phyloP scores from a whole-genome alignment of 1,140 invertebrate genomes.

The Monochamus saltuarius region DNA sequence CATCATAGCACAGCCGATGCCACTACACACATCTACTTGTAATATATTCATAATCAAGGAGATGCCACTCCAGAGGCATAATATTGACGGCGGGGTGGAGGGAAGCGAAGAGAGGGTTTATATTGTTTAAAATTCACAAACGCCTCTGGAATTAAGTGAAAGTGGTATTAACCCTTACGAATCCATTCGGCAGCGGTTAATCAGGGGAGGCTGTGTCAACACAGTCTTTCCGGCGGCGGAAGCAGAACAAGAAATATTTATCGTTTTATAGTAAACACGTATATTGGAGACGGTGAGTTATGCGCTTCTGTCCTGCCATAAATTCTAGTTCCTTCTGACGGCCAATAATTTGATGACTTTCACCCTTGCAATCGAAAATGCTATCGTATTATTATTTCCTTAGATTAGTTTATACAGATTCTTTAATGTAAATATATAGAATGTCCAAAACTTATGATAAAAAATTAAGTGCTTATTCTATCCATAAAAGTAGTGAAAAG shows the following conservation, averaged over 20 bases:
- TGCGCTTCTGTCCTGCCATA: too few relatives aligned
- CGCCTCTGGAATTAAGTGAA: constrained; percentile 44
- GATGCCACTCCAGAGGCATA: constrained; percentile 40
- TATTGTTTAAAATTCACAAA: constrained; percentile 45
- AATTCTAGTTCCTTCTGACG: too few relatives aligned
- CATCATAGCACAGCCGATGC: constrained; percentile 26
- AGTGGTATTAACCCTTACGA: constrained; percentile 43
- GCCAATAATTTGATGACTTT: too few relatives aligned
- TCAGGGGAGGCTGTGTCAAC: constrained; percentile 34
- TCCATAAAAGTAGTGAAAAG: too few relatives aligned
- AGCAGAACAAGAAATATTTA: constrained; percentile 14
- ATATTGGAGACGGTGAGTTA: neutral
- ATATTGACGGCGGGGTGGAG: constrained; percentile 38
- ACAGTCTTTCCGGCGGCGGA: constrained; percentile 24
- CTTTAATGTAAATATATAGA: too few relatives aligned
- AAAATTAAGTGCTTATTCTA: too few relatives aligned
- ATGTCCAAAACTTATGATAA: too few relatives aligned
- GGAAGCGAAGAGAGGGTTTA: constrained; percentile 6
- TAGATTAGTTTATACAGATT: too few relatives aligned
- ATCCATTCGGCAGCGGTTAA: constrained; percentile 36
- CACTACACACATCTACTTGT: constrained; percentile 31
- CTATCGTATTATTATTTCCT: too few relatives aligned
- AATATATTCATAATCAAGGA: constrained; percentile 46
- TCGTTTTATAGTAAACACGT: constrained; percentile 18
- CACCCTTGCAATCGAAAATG: too few relatives aligned